Conservation (phyloP, 92 coral and sea anemone genomes). For the Meandrina meandrites region DNA sequence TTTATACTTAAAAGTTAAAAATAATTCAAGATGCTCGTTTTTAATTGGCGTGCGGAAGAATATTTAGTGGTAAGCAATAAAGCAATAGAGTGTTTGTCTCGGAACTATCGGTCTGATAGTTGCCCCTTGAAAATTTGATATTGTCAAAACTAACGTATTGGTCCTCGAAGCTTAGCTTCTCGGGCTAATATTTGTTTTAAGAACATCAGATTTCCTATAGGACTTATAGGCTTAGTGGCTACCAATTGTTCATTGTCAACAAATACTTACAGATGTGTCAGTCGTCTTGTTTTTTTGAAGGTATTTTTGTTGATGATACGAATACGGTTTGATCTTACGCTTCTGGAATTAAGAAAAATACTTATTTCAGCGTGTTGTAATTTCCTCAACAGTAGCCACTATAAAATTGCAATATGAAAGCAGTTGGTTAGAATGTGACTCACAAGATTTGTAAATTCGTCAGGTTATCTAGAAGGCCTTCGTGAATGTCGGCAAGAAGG, state of each 20-base stretch:
- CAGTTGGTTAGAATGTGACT: not conserved
- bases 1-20: too few species aligned
- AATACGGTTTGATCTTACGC: not conserved
- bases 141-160: too few species aligned
- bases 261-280: not conserved
- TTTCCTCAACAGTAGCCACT: not conserved
- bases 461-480: not conserved
- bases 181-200: too few species aligned
- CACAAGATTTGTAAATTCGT: constrained; percentile 1
- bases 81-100: too few species aligned
- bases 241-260: not conserved
- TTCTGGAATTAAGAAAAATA: not conserved
- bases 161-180: too few species aligned
- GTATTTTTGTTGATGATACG: not conserved
- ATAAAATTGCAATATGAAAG: not conserved
- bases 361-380: not conserved
- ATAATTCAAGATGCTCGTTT: too few species aligned
- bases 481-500: not conserved
- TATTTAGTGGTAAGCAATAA: too few species aligned
- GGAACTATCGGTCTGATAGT: too few species aligned
- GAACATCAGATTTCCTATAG: too few species aligned
- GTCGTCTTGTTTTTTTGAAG: not conserved
- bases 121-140: too few species aligned
- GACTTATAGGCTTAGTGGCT: too few species aligned
- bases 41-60: too few species aligned